Base-by-base conservation (phyloP, 1,140 invertebrate species). In the Adoxophyes honmai region DNA sequence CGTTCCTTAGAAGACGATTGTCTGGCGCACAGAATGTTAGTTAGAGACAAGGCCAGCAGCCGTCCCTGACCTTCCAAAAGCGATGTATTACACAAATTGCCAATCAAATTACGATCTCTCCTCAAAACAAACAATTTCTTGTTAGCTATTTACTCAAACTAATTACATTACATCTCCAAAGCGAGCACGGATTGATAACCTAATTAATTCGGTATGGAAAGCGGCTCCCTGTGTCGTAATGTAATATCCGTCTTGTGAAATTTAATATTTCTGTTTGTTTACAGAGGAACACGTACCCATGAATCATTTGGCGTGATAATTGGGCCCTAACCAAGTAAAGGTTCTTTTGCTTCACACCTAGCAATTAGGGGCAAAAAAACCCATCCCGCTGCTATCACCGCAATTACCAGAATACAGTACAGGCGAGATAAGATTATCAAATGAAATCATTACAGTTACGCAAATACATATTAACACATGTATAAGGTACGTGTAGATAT, bases 241-340 rank as follows among this genome's bases (percentile, higher is more conserved):
- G 18, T 10, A 9, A 48, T 28, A 48, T 44, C 42, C 42, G 42
- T 18, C 18, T 48, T 33, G 11, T 48, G 18, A 33, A 48, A 48
- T 28, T 28, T 28, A 28, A 28, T 28, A 28, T 28, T 28, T 28
- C 39, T 52, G 36, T 58, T 66, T 59, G 28, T 21, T 48, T 39
- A 60, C 54, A 34, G 34, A 21, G n/a, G 59, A 52, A 55, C 57
- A 34, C 55, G 57, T 52, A 53, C 39, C 15, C 15, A 35, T 64
- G 48, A 64, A 64, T 53, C 48, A 55, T 61, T 52, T 52, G 10
- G 39, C 7, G 34, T 18, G 64, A 57, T 68, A 68, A 68, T 64
- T 59, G 62, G 57, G 60, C 59, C 59, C 57, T 57, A 16, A 34
- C 39, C 21, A 16, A 33, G 53, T 59, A 59, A 59, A 68, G 59